Evolutionary conservation across 1,140 invertebrate genomes (phyloP), one percentile per base, ranked within the genome.

Genomic region (Anastrepha ludens): DNA sequence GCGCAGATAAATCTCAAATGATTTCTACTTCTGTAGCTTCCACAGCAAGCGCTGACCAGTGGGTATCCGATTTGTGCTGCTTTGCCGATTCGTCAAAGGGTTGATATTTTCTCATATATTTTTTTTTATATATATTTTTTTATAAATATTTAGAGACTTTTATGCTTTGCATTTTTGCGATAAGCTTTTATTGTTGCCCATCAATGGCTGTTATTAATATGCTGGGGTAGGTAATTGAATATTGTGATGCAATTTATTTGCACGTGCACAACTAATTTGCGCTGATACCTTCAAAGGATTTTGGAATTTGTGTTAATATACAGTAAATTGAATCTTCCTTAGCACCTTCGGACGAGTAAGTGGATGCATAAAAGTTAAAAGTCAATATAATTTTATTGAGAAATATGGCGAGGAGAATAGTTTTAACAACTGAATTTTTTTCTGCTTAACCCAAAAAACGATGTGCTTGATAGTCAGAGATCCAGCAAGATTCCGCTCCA

Each of bases 211-310:
- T 44, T 55, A 81, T 55, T 58, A 81, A 81, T 20, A 17, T 20
- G 47, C n/a, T 81, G 50, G n/a, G 15, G n/a, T 20, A 50, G 47
- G 47, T 81, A 55, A 81, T 81, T 81, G 47, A 81, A 81, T 81
- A 81, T 81, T 81, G 74, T 81, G 55, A 81, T 81, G n/a, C n/a
- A 81, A 81, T 81, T 55, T 58, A 41, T 55, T 20, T 55, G 47
- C 74, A 81, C 74, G 74, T 81, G 74, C 47, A 47, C n/a, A 81
- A 58, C 74, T 55, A 81, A 81, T 81, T 58, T 11, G 74, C 1
- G 50, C 55, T 29, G n/a, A 81, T 55, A 47, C n/a, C 7, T 8
- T 55, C 17, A 55, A 29, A 55, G 74, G 74, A 81, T 81, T 81
- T 81, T 20, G 3, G 0, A 81, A 41, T 13, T 55, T 55, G 67